phyloP scores from a whole-genome alignment of 2,113 vertebrate genomes.

The Ardeotis arabs region DNA sequence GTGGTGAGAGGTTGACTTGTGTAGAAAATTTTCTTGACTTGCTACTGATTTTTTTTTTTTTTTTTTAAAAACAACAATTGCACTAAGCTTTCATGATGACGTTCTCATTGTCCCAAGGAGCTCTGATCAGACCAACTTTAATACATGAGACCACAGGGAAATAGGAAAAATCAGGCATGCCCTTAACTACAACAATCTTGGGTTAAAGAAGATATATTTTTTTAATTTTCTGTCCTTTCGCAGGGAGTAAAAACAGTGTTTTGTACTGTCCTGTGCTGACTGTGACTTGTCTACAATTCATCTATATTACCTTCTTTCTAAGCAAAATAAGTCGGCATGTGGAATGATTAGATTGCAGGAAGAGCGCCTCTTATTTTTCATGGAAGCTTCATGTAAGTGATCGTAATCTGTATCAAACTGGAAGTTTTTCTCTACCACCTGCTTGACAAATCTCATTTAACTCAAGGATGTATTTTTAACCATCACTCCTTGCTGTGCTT shows the following conservation, averaged over 20 bases:
- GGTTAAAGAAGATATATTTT: conserved; percentile 57
- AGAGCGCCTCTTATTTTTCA: conserved; percentile 9
- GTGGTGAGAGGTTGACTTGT: neutral
- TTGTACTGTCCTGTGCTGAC: conserved; percentile 48
- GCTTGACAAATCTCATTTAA: conserved; percentile 22
- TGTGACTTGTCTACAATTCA: neutral
- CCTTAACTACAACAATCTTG: conserved; percentile 38
- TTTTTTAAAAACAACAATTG: conserved; percentile 14
- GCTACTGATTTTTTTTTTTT: conserved; percentile 47
- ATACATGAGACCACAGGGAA: conserved; percentile 5
- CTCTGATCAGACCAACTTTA: conserved; percentile 29
- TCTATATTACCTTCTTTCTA: conserved; percentile 34
- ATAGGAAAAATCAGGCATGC: conserved; percentile 21
- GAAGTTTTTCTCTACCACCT: conserved; percentile 19
- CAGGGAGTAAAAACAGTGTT: neutral
- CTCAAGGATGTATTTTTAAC: neutral
- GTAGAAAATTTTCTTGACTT: conserved; percentile 18
- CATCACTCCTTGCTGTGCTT: neutral
- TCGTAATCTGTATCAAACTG: conserved; percentile 39
- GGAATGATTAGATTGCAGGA: conserved; percentile 15
- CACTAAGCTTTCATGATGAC: conserved; percentile 57
- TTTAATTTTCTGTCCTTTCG: conserved; percentile 36
- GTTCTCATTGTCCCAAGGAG: conserved; percentile 9
- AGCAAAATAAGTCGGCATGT: neutral
- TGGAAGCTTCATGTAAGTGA: neutral